phyloP scores from a whole-genome alignment of 2,797 vertebrate species.

The Ambastaia sidthimunki region DNA sequence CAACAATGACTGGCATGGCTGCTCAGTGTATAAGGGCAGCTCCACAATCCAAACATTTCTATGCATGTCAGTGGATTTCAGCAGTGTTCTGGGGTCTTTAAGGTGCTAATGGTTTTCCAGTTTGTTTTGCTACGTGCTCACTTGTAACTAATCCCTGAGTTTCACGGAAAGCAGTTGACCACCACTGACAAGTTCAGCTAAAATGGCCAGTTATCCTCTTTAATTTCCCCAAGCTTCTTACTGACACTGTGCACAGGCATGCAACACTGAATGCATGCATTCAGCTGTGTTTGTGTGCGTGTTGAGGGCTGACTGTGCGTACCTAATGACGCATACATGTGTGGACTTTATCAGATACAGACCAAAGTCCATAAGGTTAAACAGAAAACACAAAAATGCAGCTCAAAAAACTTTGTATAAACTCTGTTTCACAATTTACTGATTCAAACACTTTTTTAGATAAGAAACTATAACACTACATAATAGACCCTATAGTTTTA shows the following conservation, averaged over 20 bases:
- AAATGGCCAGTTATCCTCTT: constrained; percentile 39
- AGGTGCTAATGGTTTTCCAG: constrained; percentile 12
- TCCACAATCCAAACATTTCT: neutral
- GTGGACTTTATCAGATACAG: neutral
- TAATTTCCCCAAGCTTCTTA: constrained; percentile 43
- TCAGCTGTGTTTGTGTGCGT: neutral
- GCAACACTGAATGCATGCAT: neutral
- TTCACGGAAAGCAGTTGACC: constrained; percentile 45
- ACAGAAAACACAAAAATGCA: neutral
- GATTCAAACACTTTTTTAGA: neutral
- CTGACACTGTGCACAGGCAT: constrained; percentile 39
- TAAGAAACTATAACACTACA: no score
- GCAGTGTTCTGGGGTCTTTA: constrained; percentile 41
- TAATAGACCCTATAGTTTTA: no score
- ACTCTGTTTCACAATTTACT: neutral
- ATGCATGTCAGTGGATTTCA: constrained; percentile 15
- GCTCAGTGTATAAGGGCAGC: neutral
- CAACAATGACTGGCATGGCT: neutral
- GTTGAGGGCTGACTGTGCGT: neutral
- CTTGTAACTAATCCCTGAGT: constrained; percentile 15
- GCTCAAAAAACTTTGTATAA: neutral
- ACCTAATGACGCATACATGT: neutral
- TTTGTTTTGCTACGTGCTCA: constrained; percentile 36
- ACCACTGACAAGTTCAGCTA: constrained; percentile 38
- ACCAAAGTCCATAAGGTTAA: neutral